Base-by-base conservation (phyloP, 2,113 vertebrate species). In the Ptychochromis oligacanthus region DNA sequence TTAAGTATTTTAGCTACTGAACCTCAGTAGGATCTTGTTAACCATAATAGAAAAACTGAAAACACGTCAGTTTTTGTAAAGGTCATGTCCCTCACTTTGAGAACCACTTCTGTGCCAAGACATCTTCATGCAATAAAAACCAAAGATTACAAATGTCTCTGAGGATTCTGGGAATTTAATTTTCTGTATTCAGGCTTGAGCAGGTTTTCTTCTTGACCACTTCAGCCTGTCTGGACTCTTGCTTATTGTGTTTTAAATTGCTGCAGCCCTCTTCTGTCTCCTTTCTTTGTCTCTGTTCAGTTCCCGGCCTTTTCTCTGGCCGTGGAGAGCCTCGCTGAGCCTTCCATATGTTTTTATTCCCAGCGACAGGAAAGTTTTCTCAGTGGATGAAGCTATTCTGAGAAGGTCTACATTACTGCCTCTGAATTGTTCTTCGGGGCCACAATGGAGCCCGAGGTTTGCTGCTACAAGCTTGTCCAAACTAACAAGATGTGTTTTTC, bases 401-500 rank as follows among this genome's bases (percentile, higher is more conserved):
- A 78, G 84, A 7, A 24, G 61, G 38, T 2, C 52, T 1, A 40
- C 70, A 60, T 77, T 77, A 56, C 78, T 67, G 57, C 11, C 26
- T 65, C 67, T 52, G 34, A 28, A 70, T 62, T 77, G 79, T 77
- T 80, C 61, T 60, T 65, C 20, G 2, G 31, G 34, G 61, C 75
- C 75, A 61, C 83, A 34, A 54, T 70, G 61, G 56, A 67, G 20
- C 24, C 81, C 52, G 38, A 78, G 34, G 43, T 75, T 59, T 72
- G 31, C 81, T 77, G 61, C 74, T 10, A 59, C 24, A 12, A 22
- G 34, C 55, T 3, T 65, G 52, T 81, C 12, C 78, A 77, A 81
- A 77, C 78, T 72, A 85, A 85, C 55, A 26, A 31, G 43, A 55
- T 2, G 31, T 24, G 77, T 75, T 87, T 24, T 57, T 82, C 67